Percentiles rank a stretch among this genome's conserved stretches.
Evolutionary conservation across 1,140 invertebrate species (phyloP).

Genomic region (Meloidogyne floridensis): DNA sequence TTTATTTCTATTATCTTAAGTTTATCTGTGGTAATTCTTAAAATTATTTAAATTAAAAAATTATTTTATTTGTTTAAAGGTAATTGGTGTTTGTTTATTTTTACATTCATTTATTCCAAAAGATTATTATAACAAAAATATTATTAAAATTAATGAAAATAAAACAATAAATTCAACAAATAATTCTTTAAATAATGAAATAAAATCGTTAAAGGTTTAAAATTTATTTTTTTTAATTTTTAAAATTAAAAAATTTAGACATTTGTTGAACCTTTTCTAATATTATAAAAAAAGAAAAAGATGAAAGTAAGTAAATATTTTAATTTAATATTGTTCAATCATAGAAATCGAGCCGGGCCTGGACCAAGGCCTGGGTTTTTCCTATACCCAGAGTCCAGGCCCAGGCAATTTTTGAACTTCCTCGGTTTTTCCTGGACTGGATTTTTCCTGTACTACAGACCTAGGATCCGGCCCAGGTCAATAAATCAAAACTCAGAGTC

Average conservation of each 20-base stretch:
- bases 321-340: too few relatives aligned
- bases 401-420: too few relatives aligned
- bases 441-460: too few relatives aligned
- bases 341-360: too few relatives aligned
- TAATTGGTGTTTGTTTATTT: slow-evolving; percentile 29
- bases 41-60: background rate
- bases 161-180: background rate
- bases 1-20: slow-evolving; percentile 23
- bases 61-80: background rate
- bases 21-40: slow-evolving; percentile 13
- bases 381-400: too few relatives aligned
- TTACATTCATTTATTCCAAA: slow-evolving; percentile 30
- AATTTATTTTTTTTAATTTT: background rate
- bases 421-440: too few relatives aligned
- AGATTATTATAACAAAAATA: slow-evolving; percentile 17
- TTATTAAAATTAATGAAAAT: background rate
- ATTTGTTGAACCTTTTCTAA: background rate
- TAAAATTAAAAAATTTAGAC: background rate
- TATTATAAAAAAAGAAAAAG: background rate
- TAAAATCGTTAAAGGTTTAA: background rate
- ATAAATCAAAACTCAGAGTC: too few relatives aligned
- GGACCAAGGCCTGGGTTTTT: too few relatives aligned
- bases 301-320: too few relatives aligned
- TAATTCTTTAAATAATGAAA: too few relatives aligned
- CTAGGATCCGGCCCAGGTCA: too few relatives aligned